A percentile compares a stretch with the other conserved stretches of the same genome.
These are phyloP conservation scores for Litocranius walleri DNA, from an alignment of 2,113 vertebrate species.

Conservation along the genomic window DNA sequence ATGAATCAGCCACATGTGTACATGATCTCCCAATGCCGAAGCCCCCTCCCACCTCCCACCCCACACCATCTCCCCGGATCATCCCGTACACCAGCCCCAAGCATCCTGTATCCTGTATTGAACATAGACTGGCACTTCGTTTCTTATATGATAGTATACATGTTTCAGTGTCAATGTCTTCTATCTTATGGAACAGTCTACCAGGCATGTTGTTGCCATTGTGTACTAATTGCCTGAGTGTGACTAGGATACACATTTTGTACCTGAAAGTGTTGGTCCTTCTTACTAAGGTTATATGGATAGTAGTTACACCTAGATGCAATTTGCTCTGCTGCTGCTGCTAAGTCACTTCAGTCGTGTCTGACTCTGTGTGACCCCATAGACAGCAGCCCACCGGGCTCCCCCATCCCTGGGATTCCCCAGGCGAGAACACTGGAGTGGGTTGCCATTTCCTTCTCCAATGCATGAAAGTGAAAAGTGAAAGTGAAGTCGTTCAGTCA, in stretches of 20 bases:
- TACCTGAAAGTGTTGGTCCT: background rate
- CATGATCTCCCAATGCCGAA: too few species aligned
- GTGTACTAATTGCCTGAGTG: background rate
- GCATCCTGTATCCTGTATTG: too few species aligned
- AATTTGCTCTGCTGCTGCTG: background rate
- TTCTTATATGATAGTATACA: too few species aligned
- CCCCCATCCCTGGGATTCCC: background rate
- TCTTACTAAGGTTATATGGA: background rate
- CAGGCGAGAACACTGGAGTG: background rate
- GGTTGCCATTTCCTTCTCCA: background rate
- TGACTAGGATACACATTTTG: background rate
- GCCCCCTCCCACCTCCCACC: too few species aligned
- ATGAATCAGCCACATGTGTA: too few species aligned
- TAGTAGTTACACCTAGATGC: background rate
- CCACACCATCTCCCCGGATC: too few species aligned
- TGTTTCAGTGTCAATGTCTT: background rate
- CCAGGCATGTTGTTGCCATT: background rate
- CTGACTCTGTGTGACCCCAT: background rate
- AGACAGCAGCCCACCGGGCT: background rate
- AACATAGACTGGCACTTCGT: too few species aligned
- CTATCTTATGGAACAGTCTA: background rate
- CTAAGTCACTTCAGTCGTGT: background rate
- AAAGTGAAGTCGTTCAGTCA: background rate
- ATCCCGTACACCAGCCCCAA: too few species aligned
- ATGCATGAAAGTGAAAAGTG: background rate